Evolutionary conservation across 2,797 vertebrate genomes (phyloP), one percentile per base, ranked within the genome.

Genomic region (Rhinatrema bivittatum): DNA sequence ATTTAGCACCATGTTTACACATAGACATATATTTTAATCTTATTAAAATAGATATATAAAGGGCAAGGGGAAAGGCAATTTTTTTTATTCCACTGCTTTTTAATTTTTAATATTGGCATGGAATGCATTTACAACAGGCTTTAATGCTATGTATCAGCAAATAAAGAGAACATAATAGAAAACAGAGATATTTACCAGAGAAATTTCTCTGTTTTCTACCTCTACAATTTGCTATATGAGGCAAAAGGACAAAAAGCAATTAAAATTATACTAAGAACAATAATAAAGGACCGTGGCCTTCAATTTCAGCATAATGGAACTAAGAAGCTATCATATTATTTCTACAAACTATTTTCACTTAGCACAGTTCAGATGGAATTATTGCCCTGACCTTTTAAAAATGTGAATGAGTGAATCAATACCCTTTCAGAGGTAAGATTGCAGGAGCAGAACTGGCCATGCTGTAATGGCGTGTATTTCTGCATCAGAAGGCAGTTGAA

Each of bases 301-400:
- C 74, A 69, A 65, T 81, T 76, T 74, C 56, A 48, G n/a, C n/a
- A n/a, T n/a, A 29, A 49, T 37, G 30, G 50, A 54, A 56, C 53
- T 8, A 31, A 72, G 62, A 27, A 52, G 57, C 54, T 66, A 60
- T 52, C 34, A 3, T 55, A 71, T 78, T 68, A 73, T 74, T 71
- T 76, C 60, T 45, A 48, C 62, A 74, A 81, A 82, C 68, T 78
- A 53, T 78, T 79, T 78, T 76, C 79, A 72, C 74, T 83, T 79
- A 76, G 70, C 68, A 74, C 71, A 59, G 62, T 68, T 63, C 69
- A 60, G 72, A 74, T 35, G 36, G 73, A 82, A 79, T 85, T 76
- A 85, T 73, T 74, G 75, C 69, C 62, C 2, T 74, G 81, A 83
- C 82, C 81, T 86, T 85, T 84, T 73, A 65, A 74, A 80, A 84